phyloP scores from a whole-genome alignment of 2,113 vertebrate genomes.

The Mixornis gularis region DNA sequence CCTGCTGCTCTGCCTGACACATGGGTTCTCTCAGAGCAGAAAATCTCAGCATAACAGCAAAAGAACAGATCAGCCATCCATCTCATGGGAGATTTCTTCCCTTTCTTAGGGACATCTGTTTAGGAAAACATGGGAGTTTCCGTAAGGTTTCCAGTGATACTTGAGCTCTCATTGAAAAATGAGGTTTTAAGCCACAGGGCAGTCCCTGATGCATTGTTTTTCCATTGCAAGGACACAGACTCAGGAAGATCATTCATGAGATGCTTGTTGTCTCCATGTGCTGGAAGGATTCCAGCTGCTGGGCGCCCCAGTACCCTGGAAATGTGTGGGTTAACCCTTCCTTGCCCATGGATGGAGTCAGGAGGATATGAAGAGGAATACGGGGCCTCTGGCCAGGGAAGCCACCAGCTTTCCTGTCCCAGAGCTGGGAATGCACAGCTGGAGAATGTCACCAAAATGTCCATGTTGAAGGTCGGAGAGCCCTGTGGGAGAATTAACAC shows the following conservation, averaged over 20 bases:
- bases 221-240: conserved; percentile 13
- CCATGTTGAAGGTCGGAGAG: neutral
- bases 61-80: neutral
- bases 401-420: neutral
- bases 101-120: neutral
- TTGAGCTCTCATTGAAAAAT: conserved; percentile 43
- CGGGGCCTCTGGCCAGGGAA: rapidly evolving
- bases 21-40: neutral
- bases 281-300: conserved; percentile 32
- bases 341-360: conserved; percentile 30
- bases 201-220: conserved; percentile 5
- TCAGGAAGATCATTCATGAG: conserved; percentile 46
- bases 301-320: neutral
- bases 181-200: conserved; percentile 20
- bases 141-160: conserved; percentile 33
- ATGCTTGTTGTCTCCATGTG: neutral
- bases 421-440: neutral
- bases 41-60: neutral
- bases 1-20: neutral
- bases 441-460: neutral
- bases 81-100: neutral
- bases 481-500: neutral
- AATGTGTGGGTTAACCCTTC: conserved; percentile 50
- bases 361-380: neutral
- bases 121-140: conserved; percentile 1